A percentile compares a stretch with the other conserved stretches of the same genome.
Conservation (phyloP, 2,113 vertebrate species). For the Cottus gobio region DNA sequence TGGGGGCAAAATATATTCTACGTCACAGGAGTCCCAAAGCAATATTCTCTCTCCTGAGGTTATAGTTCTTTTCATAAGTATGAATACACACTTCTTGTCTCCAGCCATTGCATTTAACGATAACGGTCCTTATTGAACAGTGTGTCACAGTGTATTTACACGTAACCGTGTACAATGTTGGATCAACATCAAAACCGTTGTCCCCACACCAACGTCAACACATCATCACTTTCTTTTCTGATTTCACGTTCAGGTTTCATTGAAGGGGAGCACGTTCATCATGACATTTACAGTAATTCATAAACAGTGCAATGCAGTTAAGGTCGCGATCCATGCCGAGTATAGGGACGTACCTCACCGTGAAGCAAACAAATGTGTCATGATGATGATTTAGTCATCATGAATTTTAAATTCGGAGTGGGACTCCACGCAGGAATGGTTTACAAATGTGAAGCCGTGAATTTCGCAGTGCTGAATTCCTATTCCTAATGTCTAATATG, state of each 20-base stretch:
- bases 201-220: constrained; percentile 11
- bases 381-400: background rate
- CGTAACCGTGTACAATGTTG: constrained; percentile 1
- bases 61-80: constrained; percentile 12
- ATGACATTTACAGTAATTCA: background rate
- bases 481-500: background rate
- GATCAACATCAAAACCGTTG: background rate
- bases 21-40: constrained; percentile 57
- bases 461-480: constrained; percentile 5
- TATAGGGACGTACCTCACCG: background rate
- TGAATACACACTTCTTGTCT: background rate
- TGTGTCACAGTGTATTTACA: constrained; percentile 18
- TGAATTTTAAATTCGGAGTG: constrained; percentile 3
- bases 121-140: background rate
- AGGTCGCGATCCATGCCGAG: constrained; percentile 2
- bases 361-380: background rate
- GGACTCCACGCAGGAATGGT: background rate
- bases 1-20: constrained; percentile 30
- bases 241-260: constrained; percentile 10
- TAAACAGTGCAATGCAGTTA: background rate
- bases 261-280: background rate
- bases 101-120: constrained; percentile 22
- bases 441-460: constrained; percentile 23
- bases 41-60: constrained; percentile 45
- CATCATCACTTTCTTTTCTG: background rate